Evolutionary conservation across 2,888 invertebrate species (phyloP), one percentile per base, ranked within the genome.

Genomic region (Acrobasis repandana): DNA sequence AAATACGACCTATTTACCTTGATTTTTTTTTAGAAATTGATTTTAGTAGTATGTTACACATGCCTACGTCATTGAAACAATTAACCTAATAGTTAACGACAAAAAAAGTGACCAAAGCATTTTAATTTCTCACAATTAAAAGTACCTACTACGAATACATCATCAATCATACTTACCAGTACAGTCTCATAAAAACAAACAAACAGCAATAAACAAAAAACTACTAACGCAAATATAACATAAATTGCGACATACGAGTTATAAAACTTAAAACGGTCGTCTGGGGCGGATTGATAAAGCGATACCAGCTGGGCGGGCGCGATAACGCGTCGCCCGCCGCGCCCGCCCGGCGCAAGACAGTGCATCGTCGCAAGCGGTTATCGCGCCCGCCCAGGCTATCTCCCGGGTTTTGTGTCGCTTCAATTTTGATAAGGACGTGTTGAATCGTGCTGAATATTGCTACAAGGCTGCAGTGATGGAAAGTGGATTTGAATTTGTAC

Each of bases 251-350:
- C 70, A 65, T 62, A 54, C 60, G 62, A 54, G 75, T 79, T 78
- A 79, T 81, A 80, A 81, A 80, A 83, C 71, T 79, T 74, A 71
- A 71, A 70, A 72, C 70, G 71, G 62, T 60, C 71, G 80, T 71
- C 80, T 80, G 80, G 73, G 72, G 76, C 77, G 73, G 67, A 69
- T 69, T 68, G 81, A 80, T 78, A 75, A 60, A 72, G 76, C 72
- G 82, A 85, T 80, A 81, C 75, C 69, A 79, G 73, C 83, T 83
- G 83, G 78, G 80, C 80, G 79, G 72, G 72, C 71, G 79, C 62
- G 82, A 82, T 82, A 83, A 74, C 73, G 34, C 56, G 59, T 52
- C 59, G 59, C 60, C 68, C 69, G 68, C 68, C 28, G 28, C 28
- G 28, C 28, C 28, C 28, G 28, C 70, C 70, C 70, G 71, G 65